Base-by-base conservation (phyloP, 2,888 invertebrate genomes). In the Sphecodes monilicornis region DNA sequence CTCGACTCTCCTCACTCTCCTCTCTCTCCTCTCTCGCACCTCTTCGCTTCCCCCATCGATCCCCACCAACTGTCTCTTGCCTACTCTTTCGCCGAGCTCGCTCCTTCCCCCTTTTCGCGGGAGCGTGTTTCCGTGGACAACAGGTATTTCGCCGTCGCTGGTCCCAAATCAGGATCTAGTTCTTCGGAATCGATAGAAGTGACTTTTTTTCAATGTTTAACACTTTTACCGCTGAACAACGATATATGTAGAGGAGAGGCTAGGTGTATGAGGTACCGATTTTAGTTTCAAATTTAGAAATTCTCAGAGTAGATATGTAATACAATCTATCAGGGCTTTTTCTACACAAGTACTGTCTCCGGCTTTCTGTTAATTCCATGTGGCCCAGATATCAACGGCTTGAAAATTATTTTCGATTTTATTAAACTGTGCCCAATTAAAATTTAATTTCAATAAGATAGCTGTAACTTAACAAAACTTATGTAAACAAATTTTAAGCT, bases 31-130 rank as follows among this genome's bases (percentile, higher is more conserved):
- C 66, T 71, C 32, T 68, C 70, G 32, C 70, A 43, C 79, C 76
- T n/a, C 50, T 68, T 68, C 68, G 39, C 68, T 68, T 39, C 39
- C 68, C 36, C 18, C 71, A 43, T 50, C 68, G 57, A 72, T 70
- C 82, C 82, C 84, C 82, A 81, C 84, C 77, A 74, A 43, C 43
- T 36, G 32, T 64, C 76, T 68, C 36, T 39, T 60, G 82, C 83
- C 75, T 76, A 81, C 84, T 84, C 84, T 84, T 82, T 85, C 76
- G 79, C 79, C 54, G 50, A 26, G 78, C 80, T 66, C 26, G 82
- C 78, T 66, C 90, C 90, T 90, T 88, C 90, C 91, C 88, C 39
- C 90, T 84, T 87, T 87, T 84, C 84, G 82, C 87, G 82, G 86
- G 78, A 72, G 85, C 87, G 80, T 76, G 77, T 86, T 86, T 89